phyloP scores from a whole-genome alignment of 2,888 invertebrate genomes.

The Mythimna ferrago region DNA sequence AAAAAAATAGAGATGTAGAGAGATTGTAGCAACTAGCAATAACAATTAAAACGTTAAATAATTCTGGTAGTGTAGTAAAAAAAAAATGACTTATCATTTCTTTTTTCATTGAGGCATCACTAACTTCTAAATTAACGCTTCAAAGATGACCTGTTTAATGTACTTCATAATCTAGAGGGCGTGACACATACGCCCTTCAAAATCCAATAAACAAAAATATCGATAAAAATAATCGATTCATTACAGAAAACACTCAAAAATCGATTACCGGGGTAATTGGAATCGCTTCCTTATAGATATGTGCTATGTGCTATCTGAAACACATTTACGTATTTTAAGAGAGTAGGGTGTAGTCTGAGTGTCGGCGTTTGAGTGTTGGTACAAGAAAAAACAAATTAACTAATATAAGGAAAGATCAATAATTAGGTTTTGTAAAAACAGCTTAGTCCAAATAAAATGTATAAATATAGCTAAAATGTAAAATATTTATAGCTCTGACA shows the following conservation, averaged over 20 bases:
- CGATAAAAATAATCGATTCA: constrained; percentile 52
- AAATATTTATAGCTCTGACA: too few relatives aligned
- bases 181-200: constrained; percentile 54
- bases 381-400: too few relatives aligned
- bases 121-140: not conserved
- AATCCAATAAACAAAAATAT: constrained; percentile 43
- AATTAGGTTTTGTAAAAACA: too few relatives aligned
- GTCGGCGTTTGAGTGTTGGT: not conserved
- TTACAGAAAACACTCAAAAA: constrained; percentile 61
- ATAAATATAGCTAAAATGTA: too few relatives aligned
- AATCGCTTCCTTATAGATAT: constrained; percentile 69
- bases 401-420: too few relatives aligned
- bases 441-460: too few relatives aligned
- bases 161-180: constrained; percentile 34
- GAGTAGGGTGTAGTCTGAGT: constrained; percentile 18
- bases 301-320: constrained; percentile 62
- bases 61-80: too few relatives aligned
- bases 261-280: constrained; percentile 69
- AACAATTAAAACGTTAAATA: too few relatives aligned
- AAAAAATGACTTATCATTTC: too few relatives aligned
- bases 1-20: too few relatives aligned
- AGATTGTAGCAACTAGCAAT: too few relatives aligned
- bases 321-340: constrained; percentile 65
- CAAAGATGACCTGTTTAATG: constrained; percentile 14
- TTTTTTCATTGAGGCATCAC: too few relatives aligned